A percentile compares a stretch with the other conserved stretches of the same genome.
Evolutionary conservation across 2,888 invertebrate genomes (phyloP).

Genomic region (Agrotis ipsilon): DNA sequence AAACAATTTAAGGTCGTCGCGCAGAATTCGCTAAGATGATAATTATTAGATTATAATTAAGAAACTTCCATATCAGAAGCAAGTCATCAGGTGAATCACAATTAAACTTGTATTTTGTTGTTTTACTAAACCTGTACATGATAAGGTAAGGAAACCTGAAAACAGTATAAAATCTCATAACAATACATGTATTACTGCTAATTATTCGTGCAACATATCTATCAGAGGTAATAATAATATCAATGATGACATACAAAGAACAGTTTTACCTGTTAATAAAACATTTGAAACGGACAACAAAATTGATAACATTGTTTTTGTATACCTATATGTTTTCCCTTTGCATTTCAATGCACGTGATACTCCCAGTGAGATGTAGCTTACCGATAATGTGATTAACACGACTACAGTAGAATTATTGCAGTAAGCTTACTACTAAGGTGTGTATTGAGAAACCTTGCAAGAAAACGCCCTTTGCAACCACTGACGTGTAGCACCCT

Average conservation of each 20-base stretch:
- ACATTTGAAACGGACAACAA: slow-evolving; percentile 33
- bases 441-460: slow-evolving; percentile 59
- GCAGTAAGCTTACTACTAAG: slow-evolving; percentile 47
- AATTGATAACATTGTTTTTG: slow-evolving; percentile 51
- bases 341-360: slow-evolving; percentile 35
- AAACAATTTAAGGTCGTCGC: too few relatives aligned
- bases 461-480: slow-evolving; percentile 61
- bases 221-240: not conserved
- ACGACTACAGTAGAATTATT: slow-evolving; percentile 43
- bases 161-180: not conserved
- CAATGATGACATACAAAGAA: slow-evolving; percentile 24
- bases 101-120: too few relatives aligned
- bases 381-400: slow-evolving; percentile 60
- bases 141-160: not conserved
- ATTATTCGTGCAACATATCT: not conserved
- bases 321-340: slow-evolving; percentile 32
- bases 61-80: not conserved
- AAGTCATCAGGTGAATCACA: not conserved
- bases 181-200: not conserved
- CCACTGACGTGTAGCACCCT: slow-evolving; percentile 59
- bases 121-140: not conserved
- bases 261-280: slow-evolving; percentile 49
- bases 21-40: not conserved
- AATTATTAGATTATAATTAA: too few relatives aligned
- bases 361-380: slow-evolving; percentile 39